Percentiles rank a stretch among this genome's conserved stretches.
Evolutionary conservation across 2,888 invertebrate species (phyloP).

Genomic region (Seira musarum): DNA sequence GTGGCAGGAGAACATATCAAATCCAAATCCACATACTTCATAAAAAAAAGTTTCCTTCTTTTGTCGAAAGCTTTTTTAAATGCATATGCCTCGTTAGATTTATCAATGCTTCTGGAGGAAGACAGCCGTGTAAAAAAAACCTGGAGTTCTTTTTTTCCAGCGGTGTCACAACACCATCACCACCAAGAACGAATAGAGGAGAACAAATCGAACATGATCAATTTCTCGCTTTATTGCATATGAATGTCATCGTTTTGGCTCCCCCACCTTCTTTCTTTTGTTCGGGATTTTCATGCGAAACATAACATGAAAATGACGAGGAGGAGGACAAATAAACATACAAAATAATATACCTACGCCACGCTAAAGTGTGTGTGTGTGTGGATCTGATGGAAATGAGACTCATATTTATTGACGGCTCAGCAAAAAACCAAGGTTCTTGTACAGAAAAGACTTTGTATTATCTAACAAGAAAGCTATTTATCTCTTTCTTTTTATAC

Average conservation of each 20-base stretch:
- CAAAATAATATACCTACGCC: conserved; percentile 1
- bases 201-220: conserved; percentile 66
- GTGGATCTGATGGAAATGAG: neutral
- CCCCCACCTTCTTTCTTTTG: conserved; percentile 50
- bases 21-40: neutral
- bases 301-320: conserved; percentile 38
- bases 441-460: neutral
- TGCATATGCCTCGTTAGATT: conserved; percentile 51
- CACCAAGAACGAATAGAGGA: neutral
- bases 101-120: conserved; percentile 44
- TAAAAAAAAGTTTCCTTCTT: conserved; percentile 4
- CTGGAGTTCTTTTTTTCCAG: conserved; percentile 41
- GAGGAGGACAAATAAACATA: conserved; percentile 42
- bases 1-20: conserved; percentile 9
- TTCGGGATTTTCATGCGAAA: conserved; percentile 32
- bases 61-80: conserved; percentile 29
- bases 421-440: neutral
- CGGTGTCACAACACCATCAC: conserved; percentile 50
- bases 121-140: conserved; percentile 34
- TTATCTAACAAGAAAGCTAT: neutral
- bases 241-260: conserved; percentile 60
- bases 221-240: conserved; percentile 67
- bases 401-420: no score
- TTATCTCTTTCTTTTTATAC: neutral
- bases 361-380: no score